Evolutionary conservation across 2,888 invertebrate species (phyloP).

Genomic region (Cerastis leucographa): DNA sequence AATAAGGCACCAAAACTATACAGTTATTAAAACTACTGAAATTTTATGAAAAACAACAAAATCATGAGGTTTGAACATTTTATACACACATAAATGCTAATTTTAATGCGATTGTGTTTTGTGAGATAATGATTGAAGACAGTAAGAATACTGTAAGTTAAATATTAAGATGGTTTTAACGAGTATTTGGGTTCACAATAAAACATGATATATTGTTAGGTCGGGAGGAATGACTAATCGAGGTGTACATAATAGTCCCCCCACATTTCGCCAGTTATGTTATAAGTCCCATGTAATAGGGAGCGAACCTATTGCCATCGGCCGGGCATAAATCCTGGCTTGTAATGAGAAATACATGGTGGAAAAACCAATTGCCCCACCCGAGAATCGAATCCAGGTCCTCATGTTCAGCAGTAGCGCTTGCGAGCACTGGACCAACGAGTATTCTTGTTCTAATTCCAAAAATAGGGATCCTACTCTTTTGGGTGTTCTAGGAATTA

Average conservation of each 20-base stretch:
- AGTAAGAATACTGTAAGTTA: constrained; percentile 1
- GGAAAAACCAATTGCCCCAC: too few relatives aligned
- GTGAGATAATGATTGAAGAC: constrained; percentile 8
- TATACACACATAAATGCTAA: constrained; percentile 55
- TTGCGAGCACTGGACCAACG: too few relatives aligned
- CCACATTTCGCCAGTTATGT: too few relatives aligned
- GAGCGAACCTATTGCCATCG: too few relatives aligned
- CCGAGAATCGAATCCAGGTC: too few relatives aligned
- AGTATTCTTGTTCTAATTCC: too few relatives aligned
- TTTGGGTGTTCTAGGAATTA: not conserved
- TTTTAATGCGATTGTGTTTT: constrained; percentile 37
- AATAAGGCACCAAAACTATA: constrained; percentile 68
- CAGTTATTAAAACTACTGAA: constrained; percentile 48
- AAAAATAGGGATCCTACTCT: not conserved
- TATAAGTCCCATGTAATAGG: too few relatives aligned
- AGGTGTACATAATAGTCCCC: too few relatives aligned
- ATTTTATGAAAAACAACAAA: constrained; percentile 22
- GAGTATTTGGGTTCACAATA: not conserved
- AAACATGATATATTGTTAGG: not conserved
- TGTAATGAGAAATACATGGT: too few relatives aligned
- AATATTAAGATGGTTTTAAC: not conserved
- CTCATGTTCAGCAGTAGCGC: too few relatives aligned
- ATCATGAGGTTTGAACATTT: constrained; percentile 36
- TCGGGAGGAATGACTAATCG: not conserved
- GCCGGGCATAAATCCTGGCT: too few relatives aligned